phyloP scores from a whole-genome alignment of 2,113 vertebrate genomes.

The Nyctereutes procyonoides region DNA sequence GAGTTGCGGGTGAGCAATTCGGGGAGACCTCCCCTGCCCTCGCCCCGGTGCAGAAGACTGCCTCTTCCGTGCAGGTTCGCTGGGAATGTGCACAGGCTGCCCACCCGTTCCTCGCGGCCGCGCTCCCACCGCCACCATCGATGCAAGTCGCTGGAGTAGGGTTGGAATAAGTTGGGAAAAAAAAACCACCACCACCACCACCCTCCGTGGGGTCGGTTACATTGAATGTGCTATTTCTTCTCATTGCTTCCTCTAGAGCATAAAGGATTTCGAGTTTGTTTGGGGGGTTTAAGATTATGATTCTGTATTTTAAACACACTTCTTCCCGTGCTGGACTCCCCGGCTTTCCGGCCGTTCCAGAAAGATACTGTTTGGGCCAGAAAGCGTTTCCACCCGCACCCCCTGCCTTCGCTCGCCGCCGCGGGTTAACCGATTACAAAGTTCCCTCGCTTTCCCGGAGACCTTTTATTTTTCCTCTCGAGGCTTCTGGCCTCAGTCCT shows the following conservation, averaged over 20 bases:
- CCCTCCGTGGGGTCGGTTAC: neutral
- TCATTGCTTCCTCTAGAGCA: neutral
- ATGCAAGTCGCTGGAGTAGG: neutral
- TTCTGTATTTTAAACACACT: neutral
- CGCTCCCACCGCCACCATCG: neutral
- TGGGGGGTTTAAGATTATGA: neutral
- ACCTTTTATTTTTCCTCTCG: neutral
- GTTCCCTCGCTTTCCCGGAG: conserved; percentile 55
- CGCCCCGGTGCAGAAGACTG: neutral
- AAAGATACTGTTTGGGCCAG: neutral
- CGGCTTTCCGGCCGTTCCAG: conserved; percentile 6
- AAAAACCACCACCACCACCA: neutral
- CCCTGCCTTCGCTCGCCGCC: neutral
- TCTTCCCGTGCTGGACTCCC: conserved; percentile 25
- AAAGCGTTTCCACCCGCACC: neutral
- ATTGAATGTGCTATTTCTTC: neutral
- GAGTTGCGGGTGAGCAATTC: conserved; percentile 63
- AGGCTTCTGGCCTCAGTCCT: neutral
- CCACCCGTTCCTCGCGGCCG: neutral
- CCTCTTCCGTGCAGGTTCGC: neutral
- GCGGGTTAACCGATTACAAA: conserved; percentile 56
- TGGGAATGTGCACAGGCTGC: neutral
- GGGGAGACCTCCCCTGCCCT: neutral
- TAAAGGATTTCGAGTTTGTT: conserved; percentile 35
- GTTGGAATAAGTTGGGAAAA: conserved; percentile 62